Conservation (phyloP, 2,888 invertebrate species). For the Plutella xylostella region DNA sequence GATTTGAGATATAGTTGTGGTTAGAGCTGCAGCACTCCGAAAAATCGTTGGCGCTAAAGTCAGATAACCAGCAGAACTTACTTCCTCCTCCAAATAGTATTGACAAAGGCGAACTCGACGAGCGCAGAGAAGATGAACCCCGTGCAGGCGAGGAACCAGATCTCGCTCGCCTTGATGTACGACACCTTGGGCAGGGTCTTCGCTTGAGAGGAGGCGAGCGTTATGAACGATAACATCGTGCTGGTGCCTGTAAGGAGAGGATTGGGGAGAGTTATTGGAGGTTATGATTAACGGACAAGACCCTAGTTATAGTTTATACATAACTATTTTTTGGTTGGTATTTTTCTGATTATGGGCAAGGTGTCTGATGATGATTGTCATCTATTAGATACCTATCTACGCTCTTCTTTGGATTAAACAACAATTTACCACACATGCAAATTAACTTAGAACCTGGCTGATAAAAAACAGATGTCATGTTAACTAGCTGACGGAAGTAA, state of each 20-base stretch:
- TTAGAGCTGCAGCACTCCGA: background rate
- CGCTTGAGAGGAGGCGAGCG: constrained; percentile 85
- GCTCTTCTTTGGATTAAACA: too few species aligned
- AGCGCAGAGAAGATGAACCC: constrained; percentile 88
- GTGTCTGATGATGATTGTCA: too few species aligned
- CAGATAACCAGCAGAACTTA: constrained; percentile 41
- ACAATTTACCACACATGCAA: too few species aligned
- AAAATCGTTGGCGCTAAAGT: background rate
- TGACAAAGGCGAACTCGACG: constrained; percentile 90
- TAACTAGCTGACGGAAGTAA: too few species aligned
- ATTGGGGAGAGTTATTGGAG: too few species aligned
- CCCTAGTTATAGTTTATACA: too few species aligned
- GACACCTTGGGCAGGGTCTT: constrained; percentile 90
- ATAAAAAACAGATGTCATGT: too few species aligned
- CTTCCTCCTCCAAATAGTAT: constrained; percentile 89
- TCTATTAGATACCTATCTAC: too few species aligned
- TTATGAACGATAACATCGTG: constrained; percentile 89
- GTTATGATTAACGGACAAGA: too few species aligned
- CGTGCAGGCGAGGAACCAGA: constrained; percentile 89
- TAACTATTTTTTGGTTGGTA: too few species aligned
- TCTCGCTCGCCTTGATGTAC: constrained; percentile 90
- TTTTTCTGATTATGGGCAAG: too few species aligned
- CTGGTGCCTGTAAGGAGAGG: constrained; percentile 77
- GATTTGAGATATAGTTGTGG: background rate
- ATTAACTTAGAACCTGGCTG: too few species aligned